A percentile compares a stretch with the other conserved stretches of the same genome.
These are phyloP conservation scores for Brienomyrus brachyistius DNA, from an alignment of 2,113 vertebrate genomes.

Conservation along the genomic window DNA sequence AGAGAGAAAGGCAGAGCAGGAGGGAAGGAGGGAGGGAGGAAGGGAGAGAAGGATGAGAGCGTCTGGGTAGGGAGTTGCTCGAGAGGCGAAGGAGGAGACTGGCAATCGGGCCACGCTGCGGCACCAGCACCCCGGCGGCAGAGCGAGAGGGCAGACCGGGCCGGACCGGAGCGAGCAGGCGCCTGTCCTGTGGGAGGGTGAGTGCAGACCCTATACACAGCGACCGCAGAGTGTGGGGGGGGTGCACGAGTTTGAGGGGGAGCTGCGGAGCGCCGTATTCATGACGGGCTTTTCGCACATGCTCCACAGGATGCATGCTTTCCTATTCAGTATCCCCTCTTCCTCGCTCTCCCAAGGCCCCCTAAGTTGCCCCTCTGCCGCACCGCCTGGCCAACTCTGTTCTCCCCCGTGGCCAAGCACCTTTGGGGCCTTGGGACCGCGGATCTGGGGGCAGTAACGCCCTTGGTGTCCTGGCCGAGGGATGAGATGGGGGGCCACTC, in stretches of 20 bases:
- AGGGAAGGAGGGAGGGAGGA: slow-evolving; percentile 30
- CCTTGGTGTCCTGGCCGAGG: background rate
- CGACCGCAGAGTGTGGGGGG: slow-evolving; percentile 20
- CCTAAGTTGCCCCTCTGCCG: background rate
- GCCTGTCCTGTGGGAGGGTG: background rate
- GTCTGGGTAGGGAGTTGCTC: background rate
- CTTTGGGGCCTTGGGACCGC: background rate
- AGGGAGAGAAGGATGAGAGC: slow-evolving; percentile 21
- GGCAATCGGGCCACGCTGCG: slow-evolving; percentile 50
- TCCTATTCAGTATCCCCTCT: background rate
- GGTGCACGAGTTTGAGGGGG: slow-evolving; percentile 8
- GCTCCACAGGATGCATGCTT: background rate
- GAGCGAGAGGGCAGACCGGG: background rate
- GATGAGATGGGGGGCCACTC: background rate
- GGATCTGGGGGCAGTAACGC: background rate
- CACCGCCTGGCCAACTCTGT: background rate
- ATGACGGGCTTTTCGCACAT: background rate
- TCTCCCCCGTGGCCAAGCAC: background rate
- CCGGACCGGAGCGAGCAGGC: background rate
- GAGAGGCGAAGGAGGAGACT: slow-evolving; percentile 20
- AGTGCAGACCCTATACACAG: background rate
- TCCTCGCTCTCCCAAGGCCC: background rate
- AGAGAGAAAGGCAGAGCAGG: slow-evolving; percentile 36
- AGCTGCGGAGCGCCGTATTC: background rate
- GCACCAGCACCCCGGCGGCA: background rate